phyloP scores from a whole-genome alignment of 2,888 invertebrate species.

The Pteria penguin region DNA sequence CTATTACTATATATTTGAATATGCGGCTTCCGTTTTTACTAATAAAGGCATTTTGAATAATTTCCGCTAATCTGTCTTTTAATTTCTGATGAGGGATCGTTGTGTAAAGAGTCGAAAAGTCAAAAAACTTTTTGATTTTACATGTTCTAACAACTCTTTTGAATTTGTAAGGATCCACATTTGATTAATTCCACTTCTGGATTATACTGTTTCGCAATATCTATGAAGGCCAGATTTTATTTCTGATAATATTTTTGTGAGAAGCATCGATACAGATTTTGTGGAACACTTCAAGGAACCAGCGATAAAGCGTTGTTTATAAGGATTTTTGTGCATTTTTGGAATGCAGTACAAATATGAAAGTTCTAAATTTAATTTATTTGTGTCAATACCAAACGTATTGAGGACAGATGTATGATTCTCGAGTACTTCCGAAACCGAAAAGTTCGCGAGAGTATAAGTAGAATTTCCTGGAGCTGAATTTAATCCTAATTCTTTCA shows the following conservation, averaged over 20 bases:
- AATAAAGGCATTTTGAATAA: background rate
- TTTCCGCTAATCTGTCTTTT: background rate
- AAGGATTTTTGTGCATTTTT: background rate
- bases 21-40: background rate
- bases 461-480: background rate
- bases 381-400: background rate
- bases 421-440: background rate
- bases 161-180: background rate
- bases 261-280: background rate
- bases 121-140: background rate
- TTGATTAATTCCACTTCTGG: background rate
- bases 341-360: background rate
- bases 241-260: background rate
- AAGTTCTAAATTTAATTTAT: background rate
- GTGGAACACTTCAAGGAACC: background rate
- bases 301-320: background rate
- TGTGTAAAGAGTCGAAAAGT: background rate
- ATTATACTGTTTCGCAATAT: background rate
- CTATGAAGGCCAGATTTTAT: background rate
- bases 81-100: background rate
- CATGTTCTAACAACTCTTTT: background rate
- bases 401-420: background rate
- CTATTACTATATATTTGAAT: background rate
- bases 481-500: background rate
- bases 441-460: background rate